Evolutionary conservation across 2,797 vertebrate species (phyloP).

Genomic region (Petrocephalus schoutedeni): DNA sequence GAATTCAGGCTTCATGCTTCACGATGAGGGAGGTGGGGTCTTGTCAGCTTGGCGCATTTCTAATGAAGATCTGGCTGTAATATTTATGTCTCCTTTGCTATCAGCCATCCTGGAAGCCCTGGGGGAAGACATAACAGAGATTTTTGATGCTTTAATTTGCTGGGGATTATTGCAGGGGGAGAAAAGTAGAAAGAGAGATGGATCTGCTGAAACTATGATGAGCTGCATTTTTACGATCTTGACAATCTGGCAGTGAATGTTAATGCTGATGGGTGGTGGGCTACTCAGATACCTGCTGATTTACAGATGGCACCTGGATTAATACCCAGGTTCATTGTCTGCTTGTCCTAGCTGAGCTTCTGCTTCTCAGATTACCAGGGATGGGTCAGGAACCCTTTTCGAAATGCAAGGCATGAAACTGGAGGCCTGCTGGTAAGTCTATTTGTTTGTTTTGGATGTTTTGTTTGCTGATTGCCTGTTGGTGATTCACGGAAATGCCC

Average conservation of each 20-base stretch:
- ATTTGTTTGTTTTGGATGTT: neutral
- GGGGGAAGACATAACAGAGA: neutral
- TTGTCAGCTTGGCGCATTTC: neutral
- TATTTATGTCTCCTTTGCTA: neutral
- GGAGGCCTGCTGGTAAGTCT: neutral
- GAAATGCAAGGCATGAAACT: neutral
- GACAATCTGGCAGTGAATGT: constrained; percentile 9
- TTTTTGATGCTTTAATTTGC: constrained; percentile 20
- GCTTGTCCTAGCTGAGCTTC: constrained; percentile 56
- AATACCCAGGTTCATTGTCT: constrained; percentile 16
- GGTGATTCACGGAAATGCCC: neutral
- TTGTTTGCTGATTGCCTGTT: neutral
- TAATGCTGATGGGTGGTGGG: constrained; percentile 35
- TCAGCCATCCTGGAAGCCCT: neutral
- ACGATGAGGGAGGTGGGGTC: neutral
- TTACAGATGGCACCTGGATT: constrained; percentile 40
- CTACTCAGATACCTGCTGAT: constrained; percentile 54
- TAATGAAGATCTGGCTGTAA: constrained; percentile 14
- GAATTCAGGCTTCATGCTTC: constrained; percentile 2
- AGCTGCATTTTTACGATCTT: constrained; percentile 16
- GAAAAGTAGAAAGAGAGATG: constrained; percentile 28
- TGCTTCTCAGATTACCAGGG: constrained; percentile 45
- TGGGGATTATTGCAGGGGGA: constrained; percentile 4
- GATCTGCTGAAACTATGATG: constrained; percentile 9
- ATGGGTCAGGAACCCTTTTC: constrained; percentile 30